A percentile compares a stretch with the other conserved stretches of the same genome.
Evolutionary conservation across 2,113 vertebrate species (phyloP).

Genomic region (Chionomys nivalis): DNA sequence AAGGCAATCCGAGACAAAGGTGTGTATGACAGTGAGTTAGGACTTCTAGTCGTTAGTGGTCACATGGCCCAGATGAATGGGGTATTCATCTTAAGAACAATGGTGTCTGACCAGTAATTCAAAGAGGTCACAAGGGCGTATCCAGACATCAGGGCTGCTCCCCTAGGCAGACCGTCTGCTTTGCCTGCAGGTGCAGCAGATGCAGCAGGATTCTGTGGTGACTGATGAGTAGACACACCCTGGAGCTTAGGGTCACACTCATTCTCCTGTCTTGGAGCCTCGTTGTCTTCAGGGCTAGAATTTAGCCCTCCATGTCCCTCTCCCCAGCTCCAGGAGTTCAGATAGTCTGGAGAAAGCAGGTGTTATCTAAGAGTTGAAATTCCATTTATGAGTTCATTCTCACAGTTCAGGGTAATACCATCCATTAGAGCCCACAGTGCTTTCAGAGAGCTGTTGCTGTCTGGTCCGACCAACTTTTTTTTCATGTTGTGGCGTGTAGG

Average conservation of each 20-base stretch:
- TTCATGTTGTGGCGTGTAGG: background rate
- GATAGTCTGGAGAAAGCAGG: background rate
- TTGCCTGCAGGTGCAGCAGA: constrained; percentile 16
- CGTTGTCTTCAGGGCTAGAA: background rate
- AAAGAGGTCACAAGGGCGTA: background rate
- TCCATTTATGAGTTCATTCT: background rate
- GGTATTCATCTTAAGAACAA: constrained; percentile 41
- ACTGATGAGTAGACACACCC: constrained; percentile 22
- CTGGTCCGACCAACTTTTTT: background rate
- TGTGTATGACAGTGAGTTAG: background rate
- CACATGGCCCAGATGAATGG: constrained; percentile 43
- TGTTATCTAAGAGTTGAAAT: background rate
- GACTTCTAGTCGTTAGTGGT: background rate
- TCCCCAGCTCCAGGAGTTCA: background rate
- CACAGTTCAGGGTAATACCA: background rate
- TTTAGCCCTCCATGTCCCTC: background rate
- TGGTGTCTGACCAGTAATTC: constrained; percentile 31
- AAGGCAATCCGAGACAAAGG: background rate
- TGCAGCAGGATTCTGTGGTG: constrained; percentile 7
- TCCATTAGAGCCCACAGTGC: background rate
- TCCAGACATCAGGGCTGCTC: background rate
- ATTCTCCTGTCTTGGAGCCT: background rate
- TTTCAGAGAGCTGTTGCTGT: background rate
- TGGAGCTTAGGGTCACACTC: background rate
- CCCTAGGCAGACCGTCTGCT: background rate